Base-by-base conservation (phyloP, 2,888 invertebrate species). In the Epirrhoe tristata region DNA sequence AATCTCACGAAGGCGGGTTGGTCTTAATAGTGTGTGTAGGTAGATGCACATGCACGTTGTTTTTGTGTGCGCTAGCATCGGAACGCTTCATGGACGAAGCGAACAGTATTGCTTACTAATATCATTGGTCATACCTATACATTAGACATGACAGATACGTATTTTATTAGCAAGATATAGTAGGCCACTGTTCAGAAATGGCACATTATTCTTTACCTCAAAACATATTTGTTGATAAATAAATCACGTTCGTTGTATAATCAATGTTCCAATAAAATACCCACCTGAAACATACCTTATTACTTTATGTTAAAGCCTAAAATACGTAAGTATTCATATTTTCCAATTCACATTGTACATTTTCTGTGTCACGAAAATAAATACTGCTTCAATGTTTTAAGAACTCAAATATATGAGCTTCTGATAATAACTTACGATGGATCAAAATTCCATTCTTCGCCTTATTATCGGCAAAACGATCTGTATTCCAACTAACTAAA, bases 171-270 rank as follows among this genome's bases (percentile, higher is more conserved):
- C 7, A 24, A 51, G 24, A 6, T 14, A 6, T 14, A 36, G 34
- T 39, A 58, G 58, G 36, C 48, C 31, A 66, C 39, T 57, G 46
- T 56, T 51, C 59, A 69, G 32, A 50, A 59, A 63, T 66, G 58
- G 60, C 63, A 60, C 63, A 63, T 61, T 62, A 67, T 62, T 62
- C 59, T n/a, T n/a, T n/a, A 67, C 53, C 53, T 58, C 56, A 43
- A 60, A 53, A 59, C 66, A 66, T 66, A 66, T 63, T 67, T 59
- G 54, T 61, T 67, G 63, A 67, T 67, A 67, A 55, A 67, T 70
- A 67, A 55, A 67, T 70, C 70, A 63, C 57, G 59, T 57, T 14
- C 24, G 32, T 67, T 48, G 14, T 48, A 16, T 48, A 70, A 70
- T 64, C 69, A 64, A 70, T 57, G 17, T 53, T 17, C 55, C 60